Conservation (phyloP, 2,113 vertebrate species). For the Pelobates fuscus region DNA sequence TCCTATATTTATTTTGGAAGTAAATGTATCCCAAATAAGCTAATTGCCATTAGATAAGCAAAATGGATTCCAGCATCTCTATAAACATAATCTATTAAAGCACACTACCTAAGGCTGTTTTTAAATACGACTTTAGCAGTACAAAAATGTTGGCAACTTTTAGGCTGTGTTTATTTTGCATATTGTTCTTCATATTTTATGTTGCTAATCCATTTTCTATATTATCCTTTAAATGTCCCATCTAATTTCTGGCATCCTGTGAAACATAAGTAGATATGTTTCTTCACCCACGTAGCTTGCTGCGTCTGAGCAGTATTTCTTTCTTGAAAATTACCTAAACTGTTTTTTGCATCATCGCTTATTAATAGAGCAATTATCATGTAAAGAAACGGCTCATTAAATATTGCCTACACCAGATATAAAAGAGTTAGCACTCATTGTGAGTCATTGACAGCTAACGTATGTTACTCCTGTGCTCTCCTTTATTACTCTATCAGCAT, state of each 20-base stretch:
- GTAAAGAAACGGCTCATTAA: constrained; percentile 26
- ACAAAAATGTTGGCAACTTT: too few relatives aligned
- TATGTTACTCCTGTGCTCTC: constrained; percentile 3
- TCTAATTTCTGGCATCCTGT: constrained; percentile 10
- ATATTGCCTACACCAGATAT: constrained; percentile 1
- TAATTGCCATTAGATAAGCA: too few relatives aligned
- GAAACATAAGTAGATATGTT: constrained; percentile 18
- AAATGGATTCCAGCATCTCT: too few relatives aligned
- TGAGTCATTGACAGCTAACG: neutral
- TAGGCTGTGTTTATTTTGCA: too few relatives aligned
- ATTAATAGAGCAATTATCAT: constrained; percentile 25
- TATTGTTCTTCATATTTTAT: too few relatives aligned
- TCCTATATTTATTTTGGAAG: too few relatives aligned
- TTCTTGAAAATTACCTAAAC: constrained; percentile 17
- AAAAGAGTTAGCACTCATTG: neutral
- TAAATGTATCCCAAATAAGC: too few relatives aligned
- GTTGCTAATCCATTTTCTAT: constrained; percentile 4
- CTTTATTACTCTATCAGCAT: neutral
- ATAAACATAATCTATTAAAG: too few relatives aligned
- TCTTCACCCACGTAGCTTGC: constrained; percentile 18
- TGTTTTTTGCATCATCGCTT: constrained; percentile 18
- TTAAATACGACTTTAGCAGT: too few relatives aligned
- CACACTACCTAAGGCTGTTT: too few relatives aligned
- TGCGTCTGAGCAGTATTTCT: constrained; percentile 5
- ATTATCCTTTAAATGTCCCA: constrained; percentile 10